Percentiles rank a stretch among this genome's conserved stretches.
Evolutionary conservation across 2,888 invertebrate genomes (phyloP).

Genomic region (Laspeyria flexula): DNA sequence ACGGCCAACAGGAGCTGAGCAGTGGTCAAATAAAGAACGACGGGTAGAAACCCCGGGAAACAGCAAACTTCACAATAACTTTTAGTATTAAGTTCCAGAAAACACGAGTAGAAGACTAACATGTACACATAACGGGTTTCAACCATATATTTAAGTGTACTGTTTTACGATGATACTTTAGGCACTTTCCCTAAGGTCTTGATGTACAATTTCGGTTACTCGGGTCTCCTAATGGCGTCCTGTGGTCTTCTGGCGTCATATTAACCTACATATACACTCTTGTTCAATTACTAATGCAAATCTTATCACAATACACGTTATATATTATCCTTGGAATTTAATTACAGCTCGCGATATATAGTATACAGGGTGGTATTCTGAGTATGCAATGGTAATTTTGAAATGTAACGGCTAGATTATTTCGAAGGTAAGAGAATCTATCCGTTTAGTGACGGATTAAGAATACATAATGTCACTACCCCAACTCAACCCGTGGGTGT

Average conservation of each 20-base stretch:
- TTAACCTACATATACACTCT: neutral
- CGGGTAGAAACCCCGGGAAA: too few relatives aligned
- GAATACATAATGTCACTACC: too few relatives aligned
- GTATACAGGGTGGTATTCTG: neutral
- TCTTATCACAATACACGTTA: conserved; percentile 35
- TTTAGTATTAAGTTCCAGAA: too few relatives aligned
- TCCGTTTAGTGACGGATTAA: too few relatives aligned
- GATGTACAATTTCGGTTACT: neutral
- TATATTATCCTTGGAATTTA: conserved; percentile 42
- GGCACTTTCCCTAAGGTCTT: neutral
- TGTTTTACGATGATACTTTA: conserved; percentile 3
- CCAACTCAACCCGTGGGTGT: too few relatives aligned
- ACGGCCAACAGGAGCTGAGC: too few relatives aligned
- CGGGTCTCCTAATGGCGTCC: neutral
- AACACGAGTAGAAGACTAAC: neutral
- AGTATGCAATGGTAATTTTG: neutral
- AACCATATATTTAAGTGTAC: neutral
- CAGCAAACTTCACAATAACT: too few relatives aligned
- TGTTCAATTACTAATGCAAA: conserved; percentile 41
- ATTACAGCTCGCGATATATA: conserved; percentile 25
- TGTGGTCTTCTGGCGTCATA: neutral
- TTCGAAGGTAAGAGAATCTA: too few relatives aligned
- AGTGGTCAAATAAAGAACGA: too few relatives aligned
- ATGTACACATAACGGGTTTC: neutral
- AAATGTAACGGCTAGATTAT: neutral